Conservation (phyloP, 2,797 vertebrate species). For the Nannoperca obscura region DNA sequence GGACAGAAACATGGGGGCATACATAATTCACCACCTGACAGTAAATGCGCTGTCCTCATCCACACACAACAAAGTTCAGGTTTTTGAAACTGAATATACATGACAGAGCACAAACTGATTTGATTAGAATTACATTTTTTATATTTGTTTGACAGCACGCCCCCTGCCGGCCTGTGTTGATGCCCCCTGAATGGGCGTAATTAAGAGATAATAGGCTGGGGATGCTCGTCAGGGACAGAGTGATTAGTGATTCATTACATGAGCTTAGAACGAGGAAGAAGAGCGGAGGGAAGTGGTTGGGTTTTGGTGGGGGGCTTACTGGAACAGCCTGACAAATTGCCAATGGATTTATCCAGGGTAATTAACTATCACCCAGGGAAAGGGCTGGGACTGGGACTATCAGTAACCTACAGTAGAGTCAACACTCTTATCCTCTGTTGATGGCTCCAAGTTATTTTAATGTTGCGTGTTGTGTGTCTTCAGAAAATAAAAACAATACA, state of each 20-base stretch:
- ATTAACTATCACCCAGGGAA: constrained; percentile 81
- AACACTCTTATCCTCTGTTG: constrained; percentile 8
- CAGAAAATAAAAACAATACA: neutral
- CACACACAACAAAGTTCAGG: constrained; percentile 40
- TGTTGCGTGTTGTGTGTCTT: neutral
- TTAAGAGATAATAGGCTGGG: constrained; percentile 92
- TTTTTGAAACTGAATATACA: constrained; percentile 32
- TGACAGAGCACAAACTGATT: constrained; percentile 37
- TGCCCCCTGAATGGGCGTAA: constrained; percentile 88
- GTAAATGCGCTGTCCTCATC: constrained; percentile 55
- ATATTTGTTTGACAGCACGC: constrained; percentile 61
- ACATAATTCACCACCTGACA: constrained; percentile 64
- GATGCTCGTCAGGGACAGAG: constrained; percentile 88
- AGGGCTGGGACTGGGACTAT: constrained; percentile 47
- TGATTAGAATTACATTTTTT: constrained; percentile 11
- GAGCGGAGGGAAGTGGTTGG: constrained; percentile 64
- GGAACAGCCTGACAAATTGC: constrained; percentile 82
- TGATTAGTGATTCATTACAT: constrained; percentile 94
- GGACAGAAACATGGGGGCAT: constrained; percentile 59
- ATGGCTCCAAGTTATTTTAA: neutral
- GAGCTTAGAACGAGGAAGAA: constrained; percentile 87
- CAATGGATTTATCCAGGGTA: constrained; percentile 81
- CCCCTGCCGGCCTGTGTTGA: constrained; percentile 82
- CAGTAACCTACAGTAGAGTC: constrained; percentile 54
- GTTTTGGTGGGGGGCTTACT: constrained; percentile 52